phyloP scores from a whole-genome alignment of 1,140 invertebrate genomes.

The Brachionus plicatilis region DNA sequence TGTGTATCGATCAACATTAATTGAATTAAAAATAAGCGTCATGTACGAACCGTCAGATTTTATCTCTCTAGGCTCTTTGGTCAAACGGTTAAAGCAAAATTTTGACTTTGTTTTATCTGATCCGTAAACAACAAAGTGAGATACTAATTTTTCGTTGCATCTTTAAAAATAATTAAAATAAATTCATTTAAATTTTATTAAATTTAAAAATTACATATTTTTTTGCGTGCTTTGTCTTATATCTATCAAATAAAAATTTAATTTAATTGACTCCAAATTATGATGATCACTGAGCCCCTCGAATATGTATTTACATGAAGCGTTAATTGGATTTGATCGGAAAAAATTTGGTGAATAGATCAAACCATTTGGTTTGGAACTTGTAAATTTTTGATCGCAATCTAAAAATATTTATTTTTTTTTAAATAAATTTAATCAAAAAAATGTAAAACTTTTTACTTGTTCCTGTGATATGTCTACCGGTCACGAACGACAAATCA shows the following conservation, averaged over 20 bases:
- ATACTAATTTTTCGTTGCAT: constrained; percentile 4
- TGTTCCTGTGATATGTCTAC: constrained; percentile 19
- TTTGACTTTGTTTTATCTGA: background rate
- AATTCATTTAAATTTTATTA: background rate
- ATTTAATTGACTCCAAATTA: constrained; percentile 8
- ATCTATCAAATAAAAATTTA: constrained; percentile 23
- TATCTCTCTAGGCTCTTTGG: constrained; percentile 15
- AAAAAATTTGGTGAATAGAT: constrained; percentile 39
- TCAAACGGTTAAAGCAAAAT: constrained; percentile 5
- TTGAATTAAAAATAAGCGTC: constrained; percentile 11
- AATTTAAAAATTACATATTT: constrained; percentile 12
- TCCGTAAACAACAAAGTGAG: constrained; percentile 28
- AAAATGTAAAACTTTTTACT: background rate
- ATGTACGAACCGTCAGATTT: background rate
- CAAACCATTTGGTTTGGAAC: background rate
- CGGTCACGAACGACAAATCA: constrained; percentile 21
- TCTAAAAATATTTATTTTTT: background rate
- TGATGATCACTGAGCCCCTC: constrained; percentile 8
- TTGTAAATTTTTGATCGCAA: constrained; percentile 34
- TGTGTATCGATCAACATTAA: background rate
- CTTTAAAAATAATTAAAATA: background rate
- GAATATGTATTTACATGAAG: constrained; percentile 23
- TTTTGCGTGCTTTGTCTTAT: constrained; percentile 11
- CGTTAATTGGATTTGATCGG: background rate
- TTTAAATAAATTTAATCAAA: background rate